Percentiles rank a stretch among this genome's conserved stretches.
Conservation (phyloP, 1,140 invertebrate genomes). For the Doryteuthis pealeii region DNA sequence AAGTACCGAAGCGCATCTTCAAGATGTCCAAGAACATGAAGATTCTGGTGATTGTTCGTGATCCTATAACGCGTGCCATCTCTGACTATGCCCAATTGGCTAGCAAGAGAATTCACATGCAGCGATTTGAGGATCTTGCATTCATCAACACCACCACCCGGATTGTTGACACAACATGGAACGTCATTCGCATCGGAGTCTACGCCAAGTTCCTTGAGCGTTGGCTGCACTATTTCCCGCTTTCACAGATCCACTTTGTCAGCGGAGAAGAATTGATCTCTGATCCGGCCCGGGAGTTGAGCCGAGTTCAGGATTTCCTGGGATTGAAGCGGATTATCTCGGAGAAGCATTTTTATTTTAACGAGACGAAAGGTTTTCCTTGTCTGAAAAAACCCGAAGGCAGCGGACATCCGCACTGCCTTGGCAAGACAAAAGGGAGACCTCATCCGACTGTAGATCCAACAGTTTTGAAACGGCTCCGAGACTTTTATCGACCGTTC, state of each 20-base stretch:
- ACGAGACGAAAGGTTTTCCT: constrained; percentile 88
- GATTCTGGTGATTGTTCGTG: constrained; percentile 82
- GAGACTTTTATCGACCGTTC: constrained; percentile 85
- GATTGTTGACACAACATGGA: constrained; percentile 80
- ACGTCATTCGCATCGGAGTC: constrained; percentile 79
- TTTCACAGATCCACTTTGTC: constrained; percentile 79
- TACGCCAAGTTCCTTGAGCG: constrained; percentile 78
- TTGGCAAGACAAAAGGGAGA: constrained; percentile 88
- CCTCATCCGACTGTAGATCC: constrained; percentile 80
- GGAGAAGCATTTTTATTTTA: constrained; percentile 89
- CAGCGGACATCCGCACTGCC: constrained; percentile 77
- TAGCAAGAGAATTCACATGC: constrained; percentile 61
- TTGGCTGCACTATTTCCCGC: constrained; percentile 81
- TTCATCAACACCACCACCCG: constrained; percentile 67
- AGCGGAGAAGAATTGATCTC: constrained; percentile 82
- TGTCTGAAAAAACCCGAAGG: constrained; percentile 79
- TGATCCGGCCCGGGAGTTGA: constrained; percentile 82
- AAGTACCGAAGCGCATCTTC: constrained; percentile 78
- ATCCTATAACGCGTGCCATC: constrained; percentile 86
- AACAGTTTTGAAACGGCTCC: constrained; percentile 70
- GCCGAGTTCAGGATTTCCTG: constrained; percentile 80
- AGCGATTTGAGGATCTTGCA: constrained; percentile 77
- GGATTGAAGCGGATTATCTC: constrained; percentile 80
- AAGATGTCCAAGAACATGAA: constrained; percentile 83
- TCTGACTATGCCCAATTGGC: constrained; percentile 81